These are phyloP conservation scores for Calidris pugnax DNA, from an alignment of 2,113 vertebrate species.

Conservation along the genomic window DNA sequence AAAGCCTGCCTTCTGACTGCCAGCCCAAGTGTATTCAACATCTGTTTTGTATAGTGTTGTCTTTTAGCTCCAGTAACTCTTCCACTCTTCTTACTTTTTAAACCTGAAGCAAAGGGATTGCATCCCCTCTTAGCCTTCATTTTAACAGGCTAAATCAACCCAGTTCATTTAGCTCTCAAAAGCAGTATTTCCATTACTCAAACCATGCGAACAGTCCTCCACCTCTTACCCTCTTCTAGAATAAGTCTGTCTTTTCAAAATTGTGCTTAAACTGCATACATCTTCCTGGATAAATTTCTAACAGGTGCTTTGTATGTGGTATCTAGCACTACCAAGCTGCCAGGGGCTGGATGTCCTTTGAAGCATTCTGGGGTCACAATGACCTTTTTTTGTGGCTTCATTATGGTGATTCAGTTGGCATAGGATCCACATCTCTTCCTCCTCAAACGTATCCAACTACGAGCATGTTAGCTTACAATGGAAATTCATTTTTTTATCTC, in stretches of 20 bases:
- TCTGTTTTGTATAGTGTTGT: not conserved
- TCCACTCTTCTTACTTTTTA: not conserved
- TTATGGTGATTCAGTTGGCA: not conserved
- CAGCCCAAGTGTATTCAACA: accelerated
- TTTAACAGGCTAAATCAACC: not conserved
- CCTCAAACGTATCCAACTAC: not conserved
- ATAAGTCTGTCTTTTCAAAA: not conserved
- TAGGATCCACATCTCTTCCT: not conserved
- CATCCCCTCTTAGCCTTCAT: not conserved
- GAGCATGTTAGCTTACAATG: not conserved
- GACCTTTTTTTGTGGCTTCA: not conserved
- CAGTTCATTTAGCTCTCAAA: not conserved
- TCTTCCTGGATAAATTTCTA: not conserved
- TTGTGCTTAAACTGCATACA: not conserved
- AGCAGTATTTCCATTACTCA: not conserved
- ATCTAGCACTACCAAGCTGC: not conserved
- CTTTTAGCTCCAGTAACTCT: not conserved
- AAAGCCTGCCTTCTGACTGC: not conserved
- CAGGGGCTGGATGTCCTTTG: not conserved
- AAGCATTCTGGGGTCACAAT: not conserved
- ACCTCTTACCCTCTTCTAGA: not conserved
- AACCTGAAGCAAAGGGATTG: not conserved
- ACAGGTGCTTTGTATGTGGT: not conserved
- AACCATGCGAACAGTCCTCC: not conserved
- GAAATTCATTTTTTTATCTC: not conserved